Evolutionary conservation across 2,797 vertebrate genomes (phyloP).

Genomic region (Gymnoscopelus microlampas): DNA sequence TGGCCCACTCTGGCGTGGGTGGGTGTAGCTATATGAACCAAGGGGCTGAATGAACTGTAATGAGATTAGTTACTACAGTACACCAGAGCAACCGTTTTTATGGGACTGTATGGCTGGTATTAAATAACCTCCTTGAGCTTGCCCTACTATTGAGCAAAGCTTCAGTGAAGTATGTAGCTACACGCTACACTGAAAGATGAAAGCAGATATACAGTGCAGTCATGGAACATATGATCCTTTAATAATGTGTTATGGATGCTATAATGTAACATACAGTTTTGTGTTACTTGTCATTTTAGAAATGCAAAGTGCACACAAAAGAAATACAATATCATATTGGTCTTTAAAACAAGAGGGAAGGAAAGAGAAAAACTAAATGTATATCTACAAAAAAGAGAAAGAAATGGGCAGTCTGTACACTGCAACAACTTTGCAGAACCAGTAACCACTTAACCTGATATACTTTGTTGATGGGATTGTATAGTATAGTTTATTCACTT

Average conservation of each 20-base stretch:
- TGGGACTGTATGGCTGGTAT: constrained; percentile 46
- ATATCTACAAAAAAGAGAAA: background rate
- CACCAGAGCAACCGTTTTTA: constrained; percentile 62
- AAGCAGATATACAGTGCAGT: constrained; percentile 6
- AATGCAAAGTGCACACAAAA: constrained; percentile 1
- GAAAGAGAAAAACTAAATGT: background rate
- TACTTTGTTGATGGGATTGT: background rate
- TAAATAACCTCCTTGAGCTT: constrained; percentile 50
- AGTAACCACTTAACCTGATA: too few species aligned
- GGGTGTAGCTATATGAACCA: constrained; percentile 59
- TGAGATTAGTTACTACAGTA: constrained; percentile 69
- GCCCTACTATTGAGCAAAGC: constrained; percentile 36
- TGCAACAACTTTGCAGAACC: too few species aligned
- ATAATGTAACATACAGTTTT: background rate
- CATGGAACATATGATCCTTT: constrained; percentile 13
- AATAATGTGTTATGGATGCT: background rate
- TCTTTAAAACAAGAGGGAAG: background rate
- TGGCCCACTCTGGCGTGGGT: constrained; percentile 52
- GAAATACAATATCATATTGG: background rate
- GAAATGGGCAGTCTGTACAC: background rate
- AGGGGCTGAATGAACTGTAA: constrained; percentile 65
- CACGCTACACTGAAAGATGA: background rate
- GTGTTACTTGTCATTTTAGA: constrained; percentile 11
- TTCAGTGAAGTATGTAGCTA: constrained; percentile 25
- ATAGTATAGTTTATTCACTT: constrained; percentile 18